Evolutionary conservation across 2,888 invertebrate genomes (phyloP).

Genomic region (Leptopilina drosophilae): DNA sequence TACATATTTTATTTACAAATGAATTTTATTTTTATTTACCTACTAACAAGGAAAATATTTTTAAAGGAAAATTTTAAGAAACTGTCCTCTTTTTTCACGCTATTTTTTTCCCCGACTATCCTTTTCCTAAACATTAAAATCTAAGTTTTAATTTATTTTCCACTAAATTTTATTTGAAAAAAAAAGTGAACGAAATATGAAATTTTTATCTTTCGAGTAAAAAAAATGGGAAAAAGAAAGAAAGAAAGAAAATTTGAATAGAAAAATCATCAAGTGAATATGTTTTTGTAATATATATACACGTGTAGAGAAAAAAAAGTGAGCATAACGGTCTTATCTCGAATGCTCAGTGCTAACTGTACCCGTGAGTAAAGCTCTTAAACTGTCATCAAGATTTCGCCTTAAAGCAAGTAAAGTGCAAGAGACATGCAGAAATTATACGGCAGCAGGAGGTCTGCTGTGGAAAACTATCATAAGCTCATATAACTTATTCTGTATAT

Average conservation of each 20-base stretch:
- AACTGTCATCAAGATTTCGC: constrained; percentile 39
- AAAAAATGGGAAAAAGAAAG: no score
- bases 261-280: neutral
- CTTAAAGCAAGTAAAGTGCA: constrained; percentile 36
- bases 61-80: no score
- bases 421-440: constrained; percentile 39
- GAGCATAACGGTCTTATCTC: constrained; percentile 14
- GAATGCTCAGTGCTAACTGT: constrained; percentile 25
- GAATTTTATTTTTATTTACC: no score
- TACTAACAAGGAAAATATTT: no score
- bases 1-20: no score
- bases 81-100: no score
- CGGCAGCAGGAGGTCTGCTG: neutral
- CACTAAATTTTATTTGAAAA: no score
- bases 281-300: neutral
- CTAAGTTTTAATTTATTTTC: no score
- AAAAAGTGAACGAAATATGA: no score
- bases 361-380: constrained; percentile 35
- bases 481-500: constrained; percentile 22
- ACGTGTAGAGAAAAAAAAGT: neutral
- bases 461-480: constrained; percentile 34
- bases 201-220: no score
- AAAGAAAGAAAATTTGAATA: neutral
- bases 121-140: no score
- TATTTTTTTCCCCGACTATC: no score